Base-by-base conservation (phyloP, 2,888 invertebrate genomes). In the Mesorhabditis spiculigera region DNA sequence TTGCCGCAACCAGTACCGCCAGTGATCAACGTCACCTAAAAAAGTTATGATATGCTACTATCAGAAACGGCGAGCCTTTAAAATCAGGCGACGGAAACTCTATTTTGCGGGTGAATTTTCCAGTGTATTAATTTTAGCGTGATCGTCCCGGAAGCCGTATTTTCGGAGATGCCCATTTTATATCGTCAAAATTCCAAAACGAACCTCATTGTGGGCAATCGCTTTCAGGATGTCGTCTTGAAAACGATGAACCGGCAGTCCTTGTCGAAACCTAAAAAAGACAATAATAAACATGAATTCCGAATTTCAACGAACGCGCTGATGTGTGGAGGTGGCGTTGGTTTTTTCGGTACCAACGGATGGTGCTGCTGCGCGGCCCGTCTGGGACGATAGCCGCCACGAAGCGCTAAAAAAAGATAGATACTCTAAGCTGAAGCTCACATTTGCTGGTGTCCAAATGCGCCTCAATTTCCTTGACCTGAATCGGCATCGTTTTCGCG, bases 1-100 rank as follows among this genome's bases (percentile, higher is more conserved):
- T 83, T 83, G 68, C 83, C 83, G 66, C 82, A 83, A 61, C 83
- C 83, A 0, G 83, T 83, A 41, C 83, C 83, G 16, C 81, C 79
- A 5, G 78, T 80, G 62, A 81, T 75, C 16, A 84, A 71, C n/a
- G 78, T 74, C 45, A 79, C 78, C 58, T 75, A 42, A 8, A 69
- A 65, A 5, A 45, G n/a, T 10, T 8, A 13, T 13, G 45, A 6
- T 63, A 6, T 28, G 28, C 28, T 28, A 28, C 28, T 28, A 28
- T 28, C 28, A 28, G 28, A 28, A 28, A 28, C 28, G 28, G 28
- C 28, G 28, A 28, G 28, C 28, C 3, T 28, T 28, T 28, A 28
- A 28, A 28, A 28, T 28, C 28, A 1, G 28, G 28, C 1, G 28
- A 28, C 28, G 28, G 28, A 28, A 28, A 28, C 28, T 28, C 28